These are phyloP conservation scores for Autographa pulchrina DNA, from an alignment of 2,888 invertebrate genomes.

Conservation along the genomic window DNA sequence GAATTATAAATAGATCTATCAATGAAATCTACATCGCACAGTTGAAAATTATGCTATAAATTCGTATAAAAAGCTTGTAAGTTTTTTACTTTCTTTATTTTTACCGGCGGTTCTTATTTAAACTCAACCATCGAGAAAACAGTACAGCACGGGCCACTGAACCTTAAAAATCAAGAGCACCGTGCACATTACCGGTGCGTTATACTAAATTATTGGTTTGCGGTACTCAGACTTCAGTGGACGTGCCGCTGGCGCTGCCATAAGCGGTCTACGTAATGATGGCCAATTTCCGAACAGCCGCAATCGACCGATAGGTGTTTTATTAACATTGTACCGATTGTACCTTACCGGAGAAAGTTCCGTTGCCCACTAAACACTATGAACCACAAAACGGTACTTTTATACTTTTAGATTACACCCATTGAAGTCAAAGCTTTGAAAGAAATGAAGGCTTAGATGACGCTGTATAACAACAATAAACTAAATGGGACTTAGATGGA, in stretches of 20 bases:
- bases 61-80: no score
- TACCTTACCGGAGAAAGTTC: slow-evolving; percentile 55
- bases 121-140: slow-evolving; percentile 49
- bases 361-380: slow-evolving; percentile 39
- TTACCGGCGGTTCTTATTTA: slow-evolving; percentile 18
- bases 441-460: slow-evolving; percentile 23
- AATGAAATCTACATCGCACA: no score
- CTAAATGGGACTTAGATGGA: slow-evolving; percentile 38
- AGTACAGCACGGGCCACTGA: slow-evolving; percentile 58
- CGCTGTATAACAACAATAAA: slow-evolving; percentile 36
- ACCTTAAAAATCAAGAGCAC: slow-evolving; percentile 69
- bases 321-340: slow-evolving; percentile 56
- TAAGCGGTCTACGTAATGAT: slow-evolving; percentile 77
- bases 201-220: slow-evolving; percentile 77
- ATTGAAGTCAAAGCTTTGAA: slow-evolving; percentile 42
- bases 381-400: slow-evolving; percentile 37
- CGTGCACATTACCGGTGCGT: slow-evolving; percentile 72
- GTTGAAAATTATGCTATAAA: no score
- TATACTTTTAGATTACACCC: slow-evolving; percentile 34
- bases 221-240: slow-evolving; percentile 62
- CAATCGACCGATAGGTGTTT: slow-evolving; percentile 64
- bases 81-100: background rate
- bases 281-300: slow-evolving; percentile 75
- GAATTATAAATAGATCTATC: no score
- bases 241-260: slow-evolving; percentile 65